Evolutionary conservation across 2,113 vertebrate species (phyloP), one percentile per base, ranked within the genome.

Genomic region (Deroptyus accipitrinus): DNA sequence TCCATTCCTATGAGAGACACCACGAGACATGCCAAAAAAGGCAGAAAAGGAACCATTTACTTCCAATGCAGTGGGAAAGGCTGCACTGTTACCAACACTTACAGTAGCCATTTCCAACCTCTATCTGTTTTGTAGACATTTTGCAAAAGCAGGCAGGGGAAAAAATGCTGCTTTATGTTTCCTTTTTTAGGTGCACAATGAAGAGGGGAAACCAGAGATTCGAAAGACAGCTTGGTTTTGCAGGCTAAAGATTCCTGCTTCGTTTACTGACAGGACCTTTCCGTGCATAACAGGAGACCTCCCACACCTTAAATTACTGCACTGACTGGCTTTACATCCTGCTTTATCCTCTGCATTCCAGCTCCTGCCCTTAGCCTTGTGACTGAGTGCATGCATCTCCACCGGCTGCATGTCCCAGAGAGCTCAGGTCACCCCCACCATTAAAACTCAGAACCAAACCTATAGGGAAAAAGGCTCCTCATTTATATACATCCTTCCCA

Each of bases 311-410:
- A 93, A 97, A 97, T 96, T 88, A 33, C 94, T 93, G 66, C 9
- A 1, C 52, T 96, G 82, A 90, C 85, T 95, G 92, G 89, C 95
- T 94, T 96, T 96, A 95, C 85, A 74, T 91, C 91, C 88, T 91
- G 84, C 88, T 91, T 94, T 96, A 96, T 90, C 95, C 95, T 86
- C 85, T 92, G 83, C 95, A 93, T 97, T 97, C 94, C 95, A 95
- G 83, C 74, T 95, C 72, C 73, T 96, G 92, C 92, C 94, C 92
- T 91, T 51, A 94, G 85, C 90, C 92, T 91, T 94, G 88, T 83
- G 94, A 95, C 46, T 79, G 73, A 33, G 44, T 81, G 70, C 41
- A 18, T 66, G 90, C 37, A 1, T 23, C 85, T 90, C 44, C 2
- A 17, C 46, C 0, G 2, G 57, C 82, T 78, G 16, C 67, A 59